These are phyloP conservation scores for Nothura maculosa DNA, from an alignment of 2,797 vertebrate genomes.

Conservation along the genomic window DNA sequence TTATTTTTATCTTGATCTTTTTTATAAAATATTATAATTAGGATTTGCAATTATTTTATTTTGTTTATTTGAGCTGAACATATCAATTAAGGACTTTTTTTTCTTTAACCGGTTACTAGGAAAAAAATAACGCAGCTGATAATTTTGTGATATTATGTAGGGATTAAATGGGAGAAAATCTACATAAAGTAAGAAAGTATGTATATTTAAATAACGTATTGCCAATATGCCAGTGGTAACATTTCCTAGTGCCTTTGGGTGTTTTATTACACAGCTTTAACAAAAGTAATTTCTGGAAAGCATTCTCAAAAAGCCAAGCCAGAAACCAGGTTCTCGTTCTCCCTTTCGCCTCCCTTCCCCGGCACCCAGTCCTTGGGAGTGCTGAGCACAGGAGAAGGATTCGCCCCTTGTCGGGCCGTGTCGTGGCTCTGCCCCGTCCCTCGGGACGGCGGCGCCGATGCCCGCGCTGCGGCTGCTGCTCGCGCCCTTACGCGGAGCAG, in stretches of 20 bases:
- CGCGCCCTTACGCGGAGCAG: fast-evolving
- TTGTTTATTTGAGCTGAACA: not conserved
- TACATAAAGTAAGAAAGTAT: not conserved
- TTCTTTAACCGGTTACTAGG: not conserved
- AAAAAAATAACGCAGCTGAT: not conserved
- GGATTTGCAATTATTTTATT: not conserved
- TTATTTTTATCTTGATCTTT: slow-evolving; percentile 4
- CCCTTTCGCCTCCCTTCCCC: not conserved
- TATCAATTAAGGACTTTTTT: not conserved
- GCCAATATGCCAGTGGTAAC: not conserved
- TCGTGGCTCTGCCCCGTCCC: no score
- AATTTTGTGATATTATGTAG: not conserved
- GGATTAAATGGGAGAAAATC: not conserved
- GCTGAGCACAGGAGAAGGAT: not conserved
- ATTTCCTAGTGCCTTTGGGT: slow-evolving; percentile 34
- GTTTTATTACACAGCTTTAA: not conserved
- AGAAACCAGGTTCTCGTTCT: not conserved
- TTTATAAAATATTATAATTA: not conserved
- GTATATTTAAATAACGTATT: not conserved
- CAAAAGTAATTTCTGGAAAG: not conserved
- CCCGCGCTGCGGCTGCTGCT: no score
- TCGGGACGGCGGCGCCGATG: no score
- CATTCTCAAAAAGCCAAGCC: not conserved
- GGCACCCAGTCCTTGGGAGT: not conserved
- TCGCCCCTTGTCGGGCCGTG: fast-evolving